These are phyloP conservation scores for Xylota sylvarum DNA, from an alignment of 2,888 invertebrate species.

Conservation along the genomic window DNA sequence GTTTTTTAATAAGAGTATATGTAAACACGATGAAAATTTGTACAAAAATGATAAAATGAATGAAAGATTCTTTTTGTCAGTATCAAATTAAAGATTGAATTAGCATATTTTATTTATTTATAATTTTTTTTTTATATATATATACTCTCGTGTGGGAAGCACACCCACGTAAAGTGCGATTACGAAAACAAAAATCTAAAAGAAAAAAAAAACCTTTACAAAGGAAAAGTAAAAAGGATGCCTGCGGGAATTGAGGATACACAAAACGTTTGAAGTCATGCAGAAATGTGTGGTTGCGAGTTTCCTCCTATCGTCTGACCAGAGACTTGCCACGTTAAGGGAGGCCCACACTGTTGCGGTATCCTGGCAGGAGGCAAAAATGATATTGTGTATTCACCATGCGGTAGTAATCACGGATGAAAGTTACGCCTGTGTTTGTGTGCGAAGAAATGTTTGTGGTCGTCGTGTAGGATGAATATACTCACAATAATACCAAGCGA, in stretches of 20 bases:
- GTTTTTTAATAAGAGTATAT: background rate
- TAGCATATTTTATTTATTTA: slow-evolving; percentile 41
- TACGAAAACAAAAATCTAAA: slow-evolving; percentile 36
- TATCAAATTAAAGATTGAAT: slow-evolving; percentile 48
- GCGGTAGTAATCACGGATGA: slow-evolving; percentile 7
- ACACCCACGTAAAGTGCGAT: slow-evolving; percentile 49
- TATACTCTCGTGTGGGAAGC: slow-evolving; percentile 10
- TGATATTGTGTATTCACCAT: slow-evolving; percentile 4
- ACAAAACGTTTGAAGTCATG: slow-evolving; percentile 39
- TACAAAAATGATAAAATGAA: background rate
- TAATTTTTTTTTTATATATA: slow-evolving; percentile 24
- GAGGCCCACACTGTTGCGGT: background rate
- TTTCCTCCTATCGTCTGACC: slow-evolving; percentile 31
- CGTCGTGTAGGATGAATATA: background rate
- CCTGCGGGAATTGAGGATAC: slow-evolving; percentile 50
- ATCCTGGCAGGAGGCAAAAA: background rate
- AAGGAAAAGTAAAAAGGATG: slow-evolving; percentile 25
- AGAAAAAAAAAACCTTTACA: slow-evolving; percentile 15
- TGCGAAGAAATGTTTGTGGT: slow-evolving; percentile 22
- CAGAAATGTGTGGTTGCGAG: slow-evolving; percentile 35
- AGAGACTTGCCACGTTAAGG: background rate
- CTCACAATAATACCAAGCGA: slow-evolving; percentile 1
- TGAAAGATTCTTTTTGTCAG: slow-evolving; percentile 2
- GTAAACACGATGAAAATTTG: slow-evolving; percentile 10
- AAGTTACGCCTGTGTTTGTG: slow-evolving; percentile 7